Base-by-base conservation (phyloP, 2,113 vertebrate species). In the Axis porcinus region DNA sequence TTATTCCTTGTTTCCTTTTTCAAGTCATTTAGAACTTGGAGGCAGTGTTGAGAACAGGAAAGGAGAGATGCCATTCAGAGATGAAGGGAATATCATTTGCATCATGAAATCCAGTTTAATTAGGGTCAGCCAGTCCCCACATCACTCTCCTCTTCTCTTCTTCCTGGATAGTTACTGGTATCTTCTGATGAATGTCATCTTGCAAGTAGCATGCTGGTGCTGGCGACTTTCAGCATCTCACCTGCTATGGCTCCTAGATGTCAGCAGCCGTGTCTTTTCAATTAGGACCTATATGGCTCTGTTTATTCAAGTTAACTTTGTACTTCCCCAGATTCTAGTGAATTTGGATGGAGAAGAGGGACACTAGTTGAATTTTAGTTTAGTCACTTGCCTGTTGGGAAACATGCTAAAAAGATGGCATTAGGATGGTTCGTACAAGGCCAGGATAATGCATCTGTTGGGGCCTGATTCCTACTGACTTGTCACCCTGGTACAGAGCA, bases 301-400 rank as follows among this genome's bases (percentile, higher is more conserved):
- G n/a, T 97, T 95, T 91, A 43, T 58, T 94, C 94, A 97, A 93
- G 70, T 57, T 57, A 78, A 78, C 36, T 85, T 88, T 93, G 82
- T 95, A 87, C 60, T 94, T 98, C 98, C 90, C 55, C 55, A 91
- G 92, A 85, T 93, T 74, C 96, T 70, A 90, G 82, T 87, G 36
- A 98, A 94, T 83, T 83, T 96, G 70, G 36, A 76, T 79, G 50
- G 89, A 94, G 92, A 95, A 98, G 8, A 40, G 96, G 97, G 97
- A 93, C 40, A 86, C 91, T 96, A 86, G 83, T 85, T 57, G 81
- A 97, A n/a, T 98, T 98, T 95, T 97, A 97, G 98, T 98, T 92
- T 95, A 97, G 91, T 97, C 52, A 85, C 70, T 76, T 94, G 11
- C 57, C 64, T 70, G 95, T 95, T 67, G 45, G 87, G 94, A 91